Conservation (phyloP, 2,888 invertebrate species). For the Eustalomyia histrio region DNA sequence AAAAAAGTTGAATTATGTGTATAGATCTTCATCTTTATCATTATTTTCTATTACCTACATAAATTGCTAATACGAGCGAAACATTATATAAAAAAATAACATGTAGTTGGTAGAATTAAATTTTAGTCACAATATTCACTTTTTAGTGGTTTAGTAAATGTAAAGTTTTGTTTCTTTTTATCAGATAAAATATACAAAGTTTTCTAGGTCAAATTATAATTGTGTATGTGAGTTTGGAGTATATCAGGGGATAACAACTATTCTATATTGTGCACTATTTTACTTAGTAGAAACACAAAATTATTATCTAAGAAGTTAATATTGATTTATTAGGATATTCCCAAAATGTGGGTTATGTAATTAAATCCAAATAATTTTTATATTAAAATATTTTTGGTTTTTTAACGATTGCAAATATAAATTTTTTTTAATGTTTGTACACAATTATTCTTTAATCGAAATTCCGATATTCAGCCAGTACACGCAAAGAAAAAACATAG, state of each 20-base stretch:
- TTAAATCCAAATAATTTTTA: no score
- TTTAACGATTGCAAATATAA: no score
- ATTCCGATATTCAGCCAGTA: no score
- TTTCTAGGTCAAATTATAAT: constrained; percentile 17
- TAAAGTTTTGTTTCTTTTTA: constrained; percentile 14
- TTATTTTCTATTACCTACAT: constrained; percentile 45
- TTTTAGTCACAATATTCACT: constrained; percentile 19
- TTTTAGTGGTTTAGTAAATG: not conserved
- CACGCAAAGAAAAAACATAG: no score
- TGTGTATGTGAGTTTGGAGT: not conserved
- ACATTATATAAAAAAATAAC: not conserved
- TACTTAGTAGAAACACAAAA: not conserved
- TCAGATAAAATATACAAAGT: constrained; percentile 26
- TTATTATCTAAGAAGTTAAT: not conserved
- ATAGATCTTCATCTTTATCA: constrained; percentile 37
- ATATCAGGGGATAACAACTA: not conserved
- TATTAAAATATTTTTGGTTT: no score
- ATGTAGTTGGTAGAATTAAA: constrained; percentile 18
- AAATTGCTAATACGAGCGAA: constrained; percentile 8
- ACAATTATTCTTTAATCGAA: no score
- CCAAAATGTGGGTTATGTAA: no score
- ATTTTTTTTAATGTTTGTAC: no score
- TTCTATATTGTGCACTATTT: no score
- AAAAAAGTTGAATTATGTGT: constrained; percentile 50
- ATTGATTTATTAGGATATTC: no score